These are phyloP conservation scores for Hemiprocne comata DNA, from an alignment of 2,113 vertebrate genomes.

Conservation along the genomic window DNA sequence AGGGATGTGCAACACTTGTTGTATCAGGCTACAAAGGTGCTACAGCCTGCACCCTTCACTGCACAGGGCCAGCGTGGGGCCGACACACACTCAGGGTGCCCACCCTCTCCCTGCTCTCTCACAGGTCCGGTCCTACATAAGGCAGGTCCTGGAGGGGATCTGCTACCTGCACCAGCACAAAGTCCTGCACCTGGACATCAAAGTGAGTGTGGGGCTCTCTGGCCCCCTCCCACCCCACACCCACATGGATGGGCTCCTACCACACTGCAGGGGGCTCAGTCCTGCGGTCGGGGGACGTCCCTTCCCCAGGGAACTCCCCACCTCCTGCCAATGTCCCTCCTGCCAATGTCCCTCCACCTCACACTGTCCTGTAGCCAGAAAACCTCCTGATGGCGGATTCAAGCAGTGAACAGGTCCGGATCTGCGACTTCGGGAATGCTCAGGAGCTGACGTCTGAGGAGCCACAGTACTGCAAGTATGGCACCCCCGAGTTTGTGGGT, in stretches of 20 bases:
- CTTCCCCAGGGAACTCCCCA: neutral
- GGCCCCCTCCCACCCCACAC: rapidly evolving
- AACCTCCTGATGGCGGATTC: constrained; percentile 92
- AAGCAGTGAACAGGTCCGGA: constrained; percentile 86
- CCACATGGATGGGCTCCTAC: neutral
- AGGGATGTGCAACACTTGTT: neutral
- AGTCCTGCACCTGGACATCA: constrained; percentile 93
- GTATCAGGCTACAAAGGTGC: neutral
- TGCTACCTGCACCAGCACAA: constrained; percentile 87
- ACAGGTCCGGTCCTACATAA: constrained; percentile 88
- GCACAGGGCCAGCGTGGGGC: neutral
- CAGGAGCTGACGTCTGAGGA: constrained; percentile 84
- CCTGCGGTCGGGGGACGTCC: neutral
- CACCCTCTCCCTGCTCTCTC: neutral
- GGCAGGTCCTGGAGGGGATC: constrained; percentile 90
- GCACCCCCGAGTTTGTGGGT: constrained; percentile 94
- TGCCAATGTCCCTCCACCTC: neutral
- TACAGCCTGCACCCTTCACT: neutral
- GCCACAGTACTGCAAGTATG: constrained; percentile 92
- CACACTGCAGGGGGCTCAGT: rapidly evolving
- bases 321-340: neutral
- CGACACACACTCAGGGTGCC: neutral
- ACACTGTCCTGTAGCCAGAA: constrained; percentile 82
- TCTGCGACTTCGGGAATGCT: constrained; percentile 94
- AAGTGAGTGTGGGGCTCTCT: constrained; percentile 73